These are phyloP conservation scores for Pachypanchax playfairii DNA, from an alignment of 2,113 vertebrate species.

Conservation along the genomic window DNA sequence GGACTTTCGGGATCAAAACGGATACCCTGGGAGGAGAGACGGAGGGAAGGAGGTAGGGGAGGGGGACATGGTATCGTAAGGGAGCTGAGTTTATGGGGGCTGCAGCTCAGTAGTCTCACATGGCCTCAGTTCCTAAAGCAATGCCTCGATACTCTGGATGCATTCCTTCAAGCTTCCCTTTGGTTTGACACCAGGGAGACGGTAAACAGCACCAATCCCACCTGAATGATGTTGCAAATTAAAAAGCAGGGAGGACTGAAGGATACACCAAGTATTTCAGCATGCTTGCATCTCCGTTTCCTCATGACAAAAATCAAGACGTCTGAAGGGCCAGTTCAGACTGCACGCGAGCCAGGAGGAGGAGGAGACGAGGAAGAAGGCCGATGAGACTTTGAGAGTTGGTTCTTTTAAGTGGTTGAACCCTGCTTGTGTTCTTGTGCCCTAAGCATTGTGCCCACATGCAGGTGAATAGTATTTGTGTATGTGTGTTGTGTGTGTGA, in stretches of 20 bases:
- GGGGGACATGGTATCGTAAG: constrained; percentile 69
- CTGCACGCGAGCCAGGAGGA: constrained; percentile 42
- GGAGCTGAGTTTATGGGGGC: constrained; percentile 69
- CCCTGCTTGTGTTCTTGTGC: constrained; percentile 75
- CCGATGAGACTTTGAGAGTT: constrained; percentile 38
- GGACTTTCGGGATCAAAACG: constrained; percentile 98
- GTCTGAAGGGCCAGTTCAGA: constrained; percentile 14
- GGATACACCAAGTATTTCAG: constrained; percentile 55
- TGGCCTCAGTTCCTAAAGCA: constrained; percentile 54
- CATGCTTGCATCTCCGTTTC: constrained; percentile 51
- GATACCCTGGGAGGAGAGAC: constrained; percentile 88
- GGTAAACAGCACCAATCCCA: neutral
- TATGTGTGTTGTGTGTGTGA: constrained; percentile 64
- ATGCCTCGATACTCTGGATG: constrained; percentile 49
- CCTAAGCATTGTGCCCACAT: constrained; percentile 82
- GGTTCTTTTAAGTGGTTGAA: constrained; percentile 59
- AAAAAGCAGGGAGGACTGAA: constrained; percentile 26
- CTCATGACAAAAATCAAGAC: constrained; percentile 13
- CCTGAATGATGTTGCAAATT: neutral
- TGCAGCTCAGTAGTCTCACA: constrained; percentile 58
- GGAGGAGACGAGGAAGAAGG: constrained; percentile 62
- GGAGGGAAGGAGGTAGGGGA: constrained; percentile 62
- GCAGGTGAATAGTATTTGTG: constrained; percentile 79
- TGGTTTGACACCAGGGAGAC: constrained; percentile 2
- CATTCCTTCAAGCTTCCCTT: constrained; percentile 51